phyloP scores from a whole-genome alignment of 37 sponge, comb jelly and placozoan species.

The Cladorhizidae sp. region DNA sequence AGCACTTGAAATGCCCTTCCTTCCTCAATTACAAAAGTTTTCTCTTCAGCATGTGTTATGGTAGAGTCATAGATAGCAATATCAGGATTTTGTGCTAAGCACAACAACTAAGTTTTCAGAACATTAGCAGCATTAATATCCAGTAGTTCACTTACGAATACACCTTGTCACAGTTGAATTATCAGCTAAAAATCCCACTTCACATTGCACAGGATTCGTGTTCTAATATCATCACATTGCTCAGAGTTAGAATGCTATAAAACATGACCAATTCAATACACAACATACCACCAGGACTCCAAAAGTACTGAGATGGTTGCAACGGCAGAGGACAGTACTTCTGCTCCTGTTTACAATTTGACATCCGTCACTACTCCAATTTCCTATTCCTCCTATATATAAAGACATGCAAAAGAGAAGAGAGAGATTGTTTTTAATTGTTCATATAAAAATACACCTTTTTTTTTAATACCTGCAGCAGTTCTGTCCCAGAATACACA shows the following conservation, averaged over 20 bases:
- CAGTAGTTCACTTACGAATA: not conserved
- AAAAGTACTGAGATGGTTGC: slow-evolving; percentile 41
- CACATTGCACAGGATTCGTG: slow-evolving; percentile 24
- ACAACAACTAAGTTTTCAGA: not conserved
- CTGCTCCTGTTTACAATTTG: not conserved
- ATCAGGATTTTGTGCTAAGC: not conserved
- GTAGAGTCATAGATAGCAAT: not conserved
- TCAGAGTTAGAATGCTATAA: not conserved
- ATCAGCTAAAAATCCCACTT: slow-evolving; percentile 14
- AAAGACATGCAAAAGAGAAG: not conserved
- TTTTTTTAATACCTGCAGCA: slow-evolving; percentile 14
- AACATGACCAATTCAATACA: not conserved
- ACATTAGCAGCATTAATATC: not conserved
- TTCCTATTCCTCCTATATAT: slow-evolving; percentile 11
- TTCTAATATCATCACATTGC: not conserved
- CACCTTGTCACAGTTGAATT: not conserved
- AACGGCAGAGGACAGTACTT: slow-evolving; percentile 9
- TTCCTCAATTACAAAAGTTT: not conserved
- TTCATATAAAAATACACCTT: not conserved
- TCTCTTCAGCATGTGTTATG: not conserved
- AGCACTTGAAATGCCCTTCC: slow-evolving; percentile 13
- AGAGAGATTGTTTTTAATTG: not conserved
- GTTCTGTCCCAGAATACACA: slow-evolving; percentile 23
- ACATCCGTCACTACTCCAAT: slow-evolving; percentile 24
- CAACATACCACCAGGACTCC: slow-evolving; percentile 36